Conservation (phyloP, 2,113 vertebrate species). For the Bombycilla garrulus region DNA sequence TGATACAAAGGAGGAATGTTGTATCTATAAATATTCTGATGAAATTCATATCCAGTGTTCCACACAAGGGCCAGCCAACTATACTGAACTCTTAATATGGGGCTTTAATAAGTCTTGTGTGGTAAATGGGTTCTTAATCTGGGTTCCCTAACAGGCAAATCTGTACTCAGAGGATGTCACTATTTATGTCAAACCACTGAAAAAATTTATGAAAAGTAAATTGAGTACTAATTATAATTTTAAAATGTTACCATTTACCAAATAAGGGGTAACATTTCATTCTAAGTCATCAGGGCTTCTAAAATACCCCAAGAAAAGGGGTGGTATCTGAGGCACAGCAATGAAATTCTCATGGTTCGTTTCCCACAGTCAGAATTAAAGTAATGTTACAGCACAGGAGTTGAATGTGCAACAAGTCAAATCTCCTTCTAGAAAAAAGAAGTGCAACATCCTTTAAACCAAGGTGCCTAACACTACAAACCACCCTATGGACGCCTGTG, state of each 20-base stretch:
- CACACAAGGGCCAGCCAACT: not conserved
- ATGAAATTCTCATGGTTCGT: not conserved
- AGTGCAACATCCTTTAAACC: not conserved
- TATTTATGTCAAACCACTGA: not conserved
- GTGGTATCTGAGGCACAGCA: not conserved
- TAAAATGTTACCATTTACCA: not conserved
- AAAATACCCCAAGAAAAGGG: not conserved
- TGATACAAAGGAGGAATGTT: conserved; percentile 40
- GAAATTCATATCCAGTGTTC: conserved; percentile 13
- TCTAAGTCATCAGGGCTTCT: not conserved
- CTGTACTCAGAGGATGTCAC: not conserved
- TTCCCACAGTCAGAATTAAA: not conserved
- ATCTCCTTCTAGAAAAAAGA: not conserved
- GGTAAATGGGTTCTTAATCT: not conserved
- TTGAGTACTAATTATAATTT: not conserved
- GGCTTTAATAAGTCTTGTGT: not conserved
- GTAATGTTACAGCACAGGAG: not conserved
- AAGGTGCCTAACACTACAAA: not conserved
- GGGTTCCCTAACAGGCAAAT: not conserved
- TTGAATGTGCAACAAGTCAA: not conserved
- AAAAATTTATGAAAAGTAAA: not conserved
- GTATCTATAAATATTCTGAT: conserved; percentile 53
- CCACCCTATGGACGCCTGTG: accelerated
- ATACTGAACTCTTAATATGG: not conserved
- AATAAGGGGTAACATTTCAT: not conserved